Evolutionary conservation across 2,888 invertebrate genomes (phyloP), one percentile per base, ranked within the genome.

Genomic region (Rotaria magnacalcarata): DNA sequence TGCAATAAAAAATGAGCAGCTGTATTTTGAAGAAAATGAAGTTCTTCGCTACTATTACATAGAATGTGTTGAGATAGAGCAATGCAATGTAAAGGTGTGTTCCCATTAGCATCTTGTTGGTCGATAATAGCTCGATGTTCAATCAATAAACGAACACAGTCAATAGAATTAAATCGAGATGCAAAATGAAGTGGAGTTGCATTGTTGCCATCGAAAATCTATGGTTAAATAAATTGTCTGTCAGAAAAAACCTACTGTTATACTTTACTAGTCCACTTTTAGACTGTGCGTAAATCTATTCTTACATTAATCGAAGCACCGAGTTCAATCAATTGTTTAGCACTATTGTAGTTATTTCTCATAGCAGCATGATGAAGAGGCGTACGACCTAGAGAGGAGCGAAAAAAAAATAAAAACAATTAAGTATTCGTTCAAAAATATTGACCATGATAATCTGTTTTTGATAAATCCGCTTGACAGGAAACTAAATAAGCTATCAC

Each of bases 331-430:
- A 75, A 75, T 75, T 75, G 43, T 43, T 75, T 43, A 8, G 47
- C 41, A 47, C 43, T 75, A 24, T 14, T 47, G 24, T 47, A 47
- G 43, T 75, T 75, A 24, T 75, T 75, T 75, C 75, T 75, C 75
- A 75, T 75, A 6, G 43, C 75, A 21, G 75, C 75, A 75, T 75
- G 47, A n/a, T 75, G 75, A 43, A 75, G 43, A 24, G 75, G 43
- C 11, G 75, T 75, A 43, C 75, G 41, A 0, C 75, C 47, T 16
- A n/a, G 14, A 11, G 10, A 52, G 2, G 14, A 52, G 14, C 11
- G 2, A 11, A 10, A 8, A 60, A 14, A 34, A 34, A 16, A 16
- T 2, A 14, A 67, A 67, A 19, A 67, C 7, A 24, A 16, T 21
- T 16, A 54, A 21, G 3, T 10, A n/a, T 34, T 19, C 34, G 8